Percentiles rank a stretch among this genome's conserved stretches.
Conservation (phyloP, 2,113 vertebrate genomes). For the Penelope pileata region DNA sequence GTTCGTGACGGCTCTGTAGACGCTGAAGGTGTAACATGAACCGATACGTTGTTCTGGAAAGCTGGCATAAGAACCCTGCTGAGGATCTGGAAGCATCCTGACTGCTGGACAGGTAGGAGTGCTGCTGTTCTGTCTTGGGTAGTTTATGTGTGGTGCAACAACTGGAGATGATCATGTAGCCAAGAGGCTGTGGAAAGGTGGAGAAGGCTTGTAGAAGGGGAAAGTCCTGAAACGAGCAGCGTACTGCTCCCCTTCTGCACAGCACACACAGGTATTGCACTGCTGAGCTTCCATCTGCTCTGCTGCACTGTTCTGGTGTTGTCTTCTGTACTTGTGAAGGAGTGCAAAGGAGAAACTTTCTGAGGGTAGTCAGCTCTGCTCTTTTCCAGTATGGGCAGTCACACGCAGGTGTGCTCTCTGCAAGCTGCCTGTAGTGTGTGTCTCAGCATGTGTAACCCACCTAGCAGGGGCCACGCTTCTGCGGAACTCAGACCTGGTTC, state of each 20-base stretch:
- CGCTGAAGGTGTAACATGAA: not conserved
- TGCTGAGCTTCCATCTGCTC: not conserved
- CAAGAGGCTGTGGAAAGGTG: not conserved
- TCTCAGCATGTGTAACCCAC: not conserved
- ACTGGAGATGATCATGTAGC: not conserved
- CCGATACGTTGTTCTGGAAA: not conserved
- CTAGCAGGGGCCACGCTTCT: not conserved
- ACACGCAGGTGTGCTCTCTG: not conserved
- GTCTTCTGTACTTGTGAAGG: not conserved
- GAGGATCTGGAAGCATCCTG: not conserved
- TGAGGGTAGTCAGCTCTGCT: not conserved
- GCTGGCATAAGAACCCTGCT: not conserved
- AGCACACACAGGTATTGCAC: rapidly evolving
- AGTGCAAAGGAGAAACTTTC: not conserved
- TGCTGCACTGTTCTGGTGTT: not conserved
- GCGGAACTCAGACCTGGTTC: not conserved
- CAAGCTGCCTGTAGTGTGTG: not conserved
- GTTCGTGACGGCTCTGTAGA: not conserved
- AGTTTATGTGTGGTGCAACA: not conserved
- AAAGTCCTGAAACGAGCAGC: not conserved
- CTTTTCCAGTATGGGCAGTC: not conserved
- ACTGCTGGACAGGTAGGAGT: not conserved
- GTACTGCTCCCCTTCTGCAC: rapidly evolving
- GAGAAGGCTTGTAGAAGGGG: not conserved
- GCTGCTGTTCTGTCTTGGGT: not conserved